Percentiles rank a stretch among this genome's conserved stretches.
Conservation (phyloP, 2,797 vertebrate species). For the Gambusia yucatana region DNA sequence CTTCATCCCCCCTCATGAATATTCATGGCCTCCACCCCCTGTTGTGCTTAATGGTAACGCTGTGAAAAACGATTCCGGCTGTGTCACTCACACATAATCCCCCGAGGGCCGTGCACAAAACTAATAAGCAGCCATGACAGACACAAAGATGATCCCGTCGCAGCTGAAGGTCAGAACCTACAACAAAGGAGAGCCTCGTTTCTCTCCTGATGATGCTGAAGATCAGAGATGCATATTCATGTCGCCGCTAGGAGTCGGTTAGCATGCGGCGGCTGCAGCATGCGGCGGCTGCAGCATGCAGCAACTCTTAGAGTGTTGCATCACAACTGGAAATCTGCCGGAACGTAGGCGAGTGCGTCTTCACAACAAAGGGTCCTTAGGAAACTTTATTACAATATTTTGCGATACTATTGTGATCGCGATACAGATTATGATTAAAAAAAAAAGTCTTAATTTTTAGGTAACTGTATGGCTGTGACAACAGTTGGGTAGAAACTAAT, state of each 20-base stretch:
- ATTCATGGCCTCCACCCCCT: slow-evolving; percentile 67
- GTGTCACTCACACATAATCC: slow-evolving; percentile 62
- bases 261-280: slow-evolving; percentile 22
- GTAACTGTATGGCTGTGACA: too few relatives aligned
- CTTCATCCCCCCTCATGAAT: slow-evolving; percentile 73
- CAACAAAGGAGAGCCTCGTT: slow-evolving; percentile 20
- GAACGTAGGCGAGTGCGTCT: not conserved
- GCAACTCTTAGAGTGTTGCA: slow-evolving; percentile 39
- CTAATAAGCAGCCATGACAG: slow-evolving; percentile 63
- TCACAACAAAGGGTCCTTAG: not conserved
- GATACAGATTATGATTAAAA: too few relatives aligned
- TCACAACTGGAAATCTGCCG: slow-evolving; percentile 34
- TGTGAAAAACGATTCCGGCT: slow-evolving; percentile 76
- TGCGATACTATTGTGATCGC: too few relatives aligned
- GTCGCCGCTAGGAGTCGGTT: slow-evolving; percentile 8
- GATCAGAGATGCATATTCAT: slow-evolving; percentile 32
- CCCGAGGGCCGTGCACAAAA: slow-evolving; percentile 46
- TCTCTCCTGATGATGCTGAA: slow-evolving; percentile 18
- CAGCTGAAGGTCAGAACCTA: slow-evolving; percentile 48
- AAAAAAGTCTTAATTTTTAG: too few relatives aligned
- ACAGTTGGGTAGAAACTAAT: too few relatives aligned
- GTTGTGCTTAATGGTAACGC: slow-evolving; percentile 77
- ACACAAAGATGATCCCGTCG: slow-evolving; percentile 63
- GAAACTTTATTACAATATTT: too few relatives aligned
- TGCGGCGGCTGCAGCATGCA: not conserved